Base-by-base conservation (phyloP, 1,140 invertebrate species). In the Pararge aegeria region DNA sequence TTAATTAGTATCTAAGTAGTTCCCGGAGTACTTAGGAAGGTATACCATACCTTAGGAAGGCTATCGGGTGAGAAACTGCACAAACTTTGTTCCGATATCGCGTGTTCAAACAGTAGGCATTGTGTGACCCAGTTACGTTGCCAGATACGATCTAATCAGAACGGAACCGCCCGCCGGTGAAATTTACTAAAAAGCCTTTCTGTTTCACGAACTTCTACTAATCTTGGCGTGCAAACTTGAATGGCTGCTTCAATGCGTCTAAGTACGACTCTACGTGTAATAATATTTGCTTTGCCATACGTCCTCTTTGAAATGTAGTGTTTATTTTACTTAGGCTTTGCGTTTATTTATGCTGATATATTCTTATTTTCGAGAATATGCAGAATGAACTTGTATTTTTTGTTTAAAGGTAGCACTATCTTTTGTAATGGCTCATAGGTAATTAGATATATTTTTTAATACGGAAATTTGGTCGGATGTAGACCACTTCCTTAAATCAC, bases 271-370 rank as follows among this genome's bases (percentile, higher is more conserved):
- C 30, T 27, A 52, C 13, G 15, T 44, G 50, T 9, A 13, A 54
- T 50, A 69, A 66, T 56, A 64, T 68, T 61, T 74, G 69, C 70
- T 69, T 68, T 69, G 51, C 56, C 13, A 42, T 42, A 42, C 16
- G 18, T 34, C 9, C 30, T 34, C 30, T 34, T 34, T 34, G 10
- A 34, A 34, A 24, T 4, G 3, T 34, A 6, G 7, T 34, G 30
- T 34, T 4, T 34, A 12, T 34, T 34, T 34, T 34, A 10, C 29
- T 34, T 10, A 34, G 2, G 12, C 30, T 24, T 24, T 24, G 7
- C 24, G 24, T 4, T 24, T 24, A 24, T 24, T 24, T 7, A 4
- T 2, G 24, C 3, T 24, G 7, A 24, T 24, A 24, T 7, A 7
- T 24, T 24, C 3, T 24, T 24, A 24, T 24, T 24, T 24, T 24